Base-by-base conservation (phyloP, 2,797 vertebrate genomes). In the Microcaecilia unicolor region DNA sequence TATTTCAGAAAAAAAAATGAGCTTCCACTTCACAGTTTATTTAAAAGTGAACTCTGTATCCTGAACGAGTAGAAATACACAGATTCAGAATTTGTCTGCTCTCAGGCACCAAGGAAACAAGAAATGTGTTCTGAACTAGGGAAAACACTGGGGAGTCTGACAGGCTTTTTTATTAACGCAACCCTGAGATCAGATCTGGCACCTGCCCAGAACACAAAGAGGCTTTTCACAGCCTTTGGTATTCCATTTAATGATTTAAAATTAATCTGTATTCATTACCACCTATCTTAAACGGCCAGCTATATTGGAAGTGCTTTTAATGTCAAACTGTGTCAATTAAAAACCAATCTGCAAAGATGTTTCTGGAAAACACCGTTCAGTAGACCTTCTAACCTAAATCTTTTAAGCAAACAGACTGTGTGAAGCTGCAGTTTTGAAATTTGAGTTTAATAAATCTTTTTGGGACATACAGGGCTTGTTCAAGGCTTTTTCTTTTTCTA, bases 221-320 rank as follows among this genome's bases (percentile, higher is more conserved):
- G 29, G 42, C 61, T 69, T 76, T 76, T 76, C 66, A 77, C 15
- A 0, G 1, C 62, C 41, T 37, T 32, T 3, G 5, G 46, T 69
- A 37, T 69, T 58, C 44, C 44, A 49, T 65, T 70, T 63, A 65
- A 46, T 34, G 34, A 39, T 45, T 64, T 63, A 56, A 64, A 68
- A 70, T 70, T 72, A n/a, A 71, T 74, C 64, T 70, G 64, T 73
- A 70, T 74, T 73, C 75, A 72, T 75, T 65, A 65, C 70, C 70
- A 77, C 74, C 74, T 77, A 69, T 69, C 61, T 66, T 64, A 70
- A 72, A 71, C 62, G 55, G 61, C 62, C 63, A 71, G 67, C 67
- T 72, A 72, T 75, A 77, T 72, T 70, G 61, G 58, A 64, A 72
- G 64, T 55, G 67, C 59, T 72, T 72, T 71, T 60, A 61, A 51